phyloP scores from a whole-genome alignment of 1,140 invertebrate species.

The Pseudomyrmex concolor region DNA sequence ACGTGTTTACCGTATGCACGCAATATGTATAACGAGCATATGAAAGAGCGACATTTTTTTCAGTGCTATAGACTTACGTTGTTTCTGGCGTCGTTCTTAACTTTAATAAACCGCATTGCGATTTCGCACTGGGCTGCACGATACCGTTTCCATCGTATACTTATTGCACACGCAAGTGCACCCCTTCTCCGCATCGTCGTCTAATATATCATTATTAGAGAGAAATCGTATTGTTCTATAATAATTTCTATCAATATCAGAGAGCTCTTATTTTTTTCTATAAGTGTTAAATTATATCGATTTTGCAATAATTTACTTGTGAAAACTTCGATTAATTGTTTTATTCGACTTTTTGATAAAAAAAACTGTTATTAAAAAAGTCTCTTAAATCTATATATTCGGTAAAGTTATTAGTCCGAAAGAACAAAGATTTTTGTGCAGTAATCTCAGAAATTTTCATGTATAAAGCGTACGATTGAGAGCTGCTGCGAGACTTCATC shows the following conservation, averaged over 20 bases:
- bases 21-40: constrained; percentile 15
- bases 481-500: constrained; percentile 22
- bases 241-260: neutral
- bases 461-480: neutral
- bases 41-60: neutral
- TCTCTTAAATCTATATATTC: too few relatives aligned
- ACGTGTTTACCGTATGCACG: constrained; percentile 26
- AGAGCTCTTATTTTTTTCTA: too few relatives aligned
- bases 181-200: neutral
- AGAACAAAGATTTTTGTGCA: constrained; percentile 7
- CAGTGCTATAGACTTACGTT: neutral
- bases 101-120: constrained; percentile 56
- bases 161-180: constrained; percentile 49
- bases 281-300: neutral
- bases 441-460: neutral
- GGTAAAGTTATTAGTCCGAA: constrained; percentile 1
- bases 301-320: constrained; percentile 7
- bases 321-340: too few relatives aligned
- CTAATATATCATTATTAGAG: constrained; percentile 22
- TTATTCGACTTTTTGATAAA: neutral
- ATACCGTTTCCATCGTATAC: constrained; percentile 20
- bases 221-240: neutral
- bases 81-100: constrained; percentile 50
- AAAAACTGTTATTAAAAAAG: neutral
- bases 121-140: constrained; percentile 44